Base-by-base conservation (phyloP, 2,797 vertebrate species). In the Mallotus villosus region DNA sequence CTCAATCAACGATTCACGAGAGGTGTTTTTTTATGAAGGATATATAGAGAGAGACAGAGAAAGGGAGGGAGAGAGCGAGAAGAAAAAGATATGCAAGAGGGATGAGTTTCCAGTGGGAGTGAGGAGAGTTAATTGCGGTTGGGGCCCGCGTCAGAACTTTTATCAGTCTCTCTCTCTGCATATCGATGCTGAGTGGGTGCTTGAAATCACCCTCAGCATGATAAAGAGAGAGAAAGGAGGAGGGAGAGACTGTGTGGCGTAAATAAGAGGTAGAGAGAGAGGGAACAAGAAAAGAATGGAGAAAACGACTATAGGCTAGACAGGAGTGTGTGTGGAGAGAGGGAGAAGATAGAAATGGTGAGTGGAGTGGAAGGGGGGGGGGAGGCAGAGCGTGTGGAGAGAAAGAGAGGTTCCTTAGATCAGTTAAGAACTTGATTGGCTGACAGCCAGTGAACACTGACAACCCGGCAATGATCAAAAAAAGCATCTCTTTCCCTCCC, bases 381-480 rank as follows among this genome's bases (percentile, higher is more conserved):
- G 70, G 67, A 64, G 57, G 69, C 29, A 68, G 24, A 25, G 53
- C 3, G 6, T 63, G 12, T 74, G 27, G 16, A n/a, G 60, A 62
- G 61, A 34, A 32, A 34, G 62, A 63, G 19, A 14, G 29, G 21
- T 49, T 21, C 22, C 63, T 66, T 41, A 66, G 37, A 66, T 49
- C 63, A 66, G 22, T 24, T 14, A 24, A 8, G 41, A 22, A n/a
- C 21, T 6, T 66, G 63, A 66, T 51, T 66, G 41, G 63, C 41
- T 24, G 37, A 1, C 63, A 49, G 63, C 63, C 63, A 66, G 41
- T 49, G 46, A 49, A 66, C 63, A 66, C 63, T 46, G 63, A 64
- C 63, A 66, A 14, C 37, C 37, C 24, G 63, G 41, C 37, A 14
- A 22, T 8, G 37, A 49, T 66, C 37, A 41, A 37, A 64, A 41